Percentiles rank a stretch among this genome's conserved stretches.
phyloP scores from a whole-genome alignment of 1,140 invertebrate genomes.

The Lordiphosa collinella region DNA sequence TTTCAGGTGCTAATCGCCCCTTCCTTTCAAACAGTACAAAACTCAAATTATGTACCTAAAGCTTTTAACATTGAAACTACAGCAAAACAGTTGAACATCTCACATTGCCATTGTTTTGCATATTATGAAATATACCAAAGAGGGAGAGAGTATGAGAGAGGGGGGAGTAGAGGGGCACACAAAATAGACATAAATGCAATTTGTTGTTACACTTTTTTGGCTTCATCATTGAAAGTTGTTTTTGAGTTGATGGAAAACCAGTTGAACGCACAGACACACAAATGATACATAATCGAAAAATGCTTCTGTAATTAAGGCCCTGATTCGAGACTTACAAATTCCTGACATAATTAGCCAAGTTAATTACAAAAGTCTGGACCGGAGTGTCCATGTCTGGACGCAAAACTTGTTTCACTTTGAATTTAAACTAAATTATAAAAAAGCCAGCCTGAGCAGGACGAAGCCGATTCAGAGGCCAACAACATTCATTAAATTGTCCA shows the following conservation, averaged over 20 bases:
- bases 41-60: neutral
- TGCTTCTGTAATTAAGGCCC: constrained; percentile 56
- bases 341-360: constrained; percentile 66
- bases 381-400: constrained; percentile 13
- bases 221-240: constrained; percentile 53
- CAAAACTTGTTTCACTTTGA: constrained; percentile 64
- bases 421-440: constrained; percentile 44
- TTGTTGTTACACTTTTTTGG: constrained; percentile 55
- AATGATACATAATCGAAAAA: constrained; percentile 57
- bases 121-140: constrained; percentile 24
- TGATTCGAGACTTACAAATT: constrained; percentile 48
- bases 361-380: constrained; percentile 62
- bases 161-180: neutral
- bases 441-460: neutral
- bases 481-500: too few relatives aligned
- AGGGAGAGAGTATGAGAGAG: neutral
- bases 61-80: constrained; percentile 21
- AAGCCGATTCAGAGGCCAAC: neutral
- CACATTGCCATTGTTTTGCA: constrained; percentile 14
- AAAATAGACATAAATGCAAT: constrained; percentile 40
- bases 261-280: constrained; percentile 19
- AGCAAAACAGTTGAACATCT: too few relatives aligned
- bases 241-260: constrained; percentile 32
- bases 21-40: too few relatives aligned
- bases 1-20: neutral